Conservation (phyloP, 2,113 vertebrate species). For the Beaufortia kweichowensis region DNA sequence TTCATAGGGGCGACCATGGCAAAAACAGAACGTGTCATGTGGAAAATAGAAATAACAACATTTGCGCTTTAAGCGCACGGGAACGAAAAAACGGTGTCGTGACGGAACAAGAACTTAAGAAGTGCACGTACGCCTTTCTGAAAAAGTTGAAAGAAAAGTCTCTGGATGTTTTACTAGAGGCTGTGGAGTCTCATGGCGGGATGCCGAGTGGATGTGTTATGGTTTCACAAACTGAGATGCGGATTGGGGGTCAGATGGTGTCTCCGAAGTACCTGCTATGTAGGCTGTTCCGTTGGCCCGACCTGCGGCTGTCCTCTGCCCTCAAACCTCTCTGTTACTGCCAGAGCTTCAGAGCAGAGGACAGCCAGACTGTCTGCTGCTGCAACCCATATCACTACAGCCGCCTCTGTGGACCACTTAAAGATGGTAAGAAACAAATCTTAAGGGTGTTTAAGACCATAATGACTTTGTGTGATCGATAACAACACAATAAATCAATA, state of each 20-base stretch:
- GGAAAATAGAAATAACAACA: conserved; percentile 33
- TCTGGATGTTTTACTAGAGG: conserved; percentile 85
- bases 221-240: conserved; percentile 80
- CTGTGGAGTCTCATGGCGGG: conserved; percentile 89
- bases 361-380: conserved; percentile 84
- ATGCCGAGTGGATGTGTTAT: conserved; percentile 84
- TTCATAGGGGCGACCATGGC: conserved; percentile 59
- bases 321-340: conserved; percentile 88
- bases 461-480: neutral
- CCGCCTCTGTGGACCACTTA: conserved; percentile 91
- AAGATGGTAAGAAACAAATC: conserved; percentile 59
- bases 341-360: conserved; percentile 77
- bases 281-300: conserved; percentile 90
- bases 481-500: neutral
- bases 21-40: conserved; percentile 65
- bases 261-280: conserved; percentile 86
- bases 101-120: conserved; percentile 83
- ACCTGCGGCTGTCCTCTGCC: conserved; percentile 83
- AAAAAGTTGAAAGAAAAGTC: conserved; percentile 89
- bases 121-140: conserved; percentile 82
- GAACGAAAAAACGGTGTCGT: conserved; percentile 68
- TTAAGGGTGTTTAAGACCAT: neutral
- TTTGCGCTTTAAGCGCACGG: conserved; percentile 59
- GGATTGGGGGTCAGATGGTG: conserved; percentile 74
- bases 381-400: conserved; percentile 98